These are phyloP conservation scores for Cherax quadricarinatus DNA, from an alignment of 1,140 invertebrate species.

Conservation along the genomic window DNA sequence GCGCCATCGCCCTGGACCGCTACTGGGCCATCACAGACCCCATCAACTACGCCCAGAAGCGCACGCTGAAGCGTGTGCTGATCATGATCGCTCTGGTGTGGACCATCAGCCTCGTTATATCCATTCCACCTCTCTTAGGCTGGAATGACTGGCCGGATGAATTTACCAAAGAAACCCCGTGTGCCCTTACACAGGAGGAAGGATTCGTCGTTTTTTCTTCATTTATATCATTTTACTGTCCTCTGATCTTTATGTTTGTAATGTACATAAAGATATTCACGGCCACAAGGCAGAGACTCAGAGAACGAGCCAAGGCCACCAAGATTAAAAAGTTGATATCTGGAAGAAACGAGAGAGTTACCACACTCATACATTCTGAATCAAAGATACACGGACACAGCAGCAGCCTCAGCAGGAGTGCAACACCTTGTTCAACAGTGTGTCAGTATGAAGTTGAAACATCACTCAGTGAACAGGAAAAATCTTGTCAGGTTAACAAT, in stretches of 20 bases:
- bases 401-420: neutral
- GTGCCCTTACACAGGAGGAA: slow-evolving; percentile 83
- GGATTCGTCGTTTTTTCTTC: slow-evolving; percentile 96
- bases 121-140: slow-evolving; percentile 95
- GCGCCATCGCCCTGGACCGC: slow-evolving; percentile 95
- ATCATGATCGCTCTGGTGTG: slow-evolving; percentile 94
- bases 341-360: neutral
- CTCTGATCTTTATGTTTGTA: slow-evolving; percentile 94
- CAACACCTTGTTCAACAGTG: neutral
- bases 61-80: slow-evolving; percentile 92
- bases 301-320: neutral
- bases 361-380: neutral
- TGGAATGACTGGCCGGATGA: slow-evolving; percentile 98
- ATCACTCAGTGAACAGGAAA: slow-evolving; percentile 17
- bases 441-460: neutral
- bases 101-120: slow-evolving; percentile 89
- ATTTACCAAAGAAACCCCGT: slow-evolving; percentile 84
- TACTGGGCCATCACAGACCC: slow-evolving; percentile 98
- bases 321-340: neutral
- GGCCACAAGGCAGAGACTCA: slow-evolving; percentile 87
- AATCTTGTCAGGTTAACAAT: slow-evolving; percentile 19
- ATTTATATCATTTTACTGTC: slow-evolving; percentile 96
- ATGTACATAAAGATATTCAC: slow-evolving; percentile 96
- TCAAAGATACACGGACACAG: neutral
- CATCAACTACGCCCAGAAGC: slow-evolving; percentile 96